Percentiles rank a stretch among this genome's conserved stretches.
Conservation (phyloP, 2,113 vertebrate species). For the Coptodon rendalli region DNA sequence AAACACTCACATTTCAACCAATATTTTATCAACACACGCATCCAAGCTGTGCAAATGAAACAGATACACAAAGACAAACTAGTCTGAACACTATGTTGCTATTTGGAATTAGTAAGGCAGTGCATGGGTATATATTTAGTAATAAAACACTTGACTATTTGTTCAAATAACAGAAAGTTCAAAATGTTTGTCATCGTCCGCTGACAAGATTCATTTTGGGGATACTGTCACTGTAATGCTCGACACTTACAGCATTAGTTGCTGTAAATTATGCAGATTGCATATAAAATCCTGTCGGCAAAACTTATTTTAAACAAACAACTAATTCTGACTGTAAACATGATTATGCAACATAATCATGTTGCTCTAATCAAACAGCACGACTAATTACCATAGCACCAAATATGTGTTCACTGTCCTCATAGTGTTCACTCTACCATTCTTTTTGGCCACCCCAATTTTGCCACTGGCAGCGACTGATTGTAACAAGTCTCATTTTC, state of each 20-base stretch:
- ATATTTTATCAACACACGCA: neutral
- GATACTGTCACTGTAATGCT: neutral
- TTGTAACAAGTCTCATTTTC: conserved; percentile 45
- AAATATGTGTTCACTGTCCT: conserved; percentile 41
- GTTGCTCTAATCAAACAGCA: conserved; percentile 62
- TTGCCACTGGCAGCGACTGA: conserved; percentile 43
- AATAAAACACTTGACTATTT: neutral
- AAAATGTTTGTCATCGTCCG: neutral
- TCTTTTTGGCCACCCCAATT: conserved; percentile 11
- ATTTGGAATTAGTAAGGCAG: neutral
- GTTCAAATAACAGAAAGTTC: conserved; percentile 6
- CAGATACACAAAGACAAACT: neutral
- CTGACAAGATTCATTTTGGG: conserved; percentile 7
- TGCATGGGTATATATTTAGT: neutral
- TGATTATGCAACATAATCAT: conserved; percentile 66
- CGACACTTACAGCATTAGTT: conserved; percentile 21
- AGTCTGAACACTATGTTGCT: neutral
- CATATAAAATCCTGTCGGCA: conserved; percentile 60
- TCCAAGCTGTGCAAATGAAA: neutral
- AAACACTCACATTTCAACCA: neutral
- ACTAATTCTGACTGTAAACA: conserved; percentile 68
- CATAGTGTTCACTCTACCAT: neutral
- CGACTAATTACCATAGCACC: conserved; percentile 61
- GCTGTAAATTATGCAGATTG: conserved; percentile 61
- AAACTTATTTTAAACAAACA: conserved; percentile 70